phyloP scores from a whole-genome alignment of 2,113 vertebrate species.

The Gallinago media region DNA sequence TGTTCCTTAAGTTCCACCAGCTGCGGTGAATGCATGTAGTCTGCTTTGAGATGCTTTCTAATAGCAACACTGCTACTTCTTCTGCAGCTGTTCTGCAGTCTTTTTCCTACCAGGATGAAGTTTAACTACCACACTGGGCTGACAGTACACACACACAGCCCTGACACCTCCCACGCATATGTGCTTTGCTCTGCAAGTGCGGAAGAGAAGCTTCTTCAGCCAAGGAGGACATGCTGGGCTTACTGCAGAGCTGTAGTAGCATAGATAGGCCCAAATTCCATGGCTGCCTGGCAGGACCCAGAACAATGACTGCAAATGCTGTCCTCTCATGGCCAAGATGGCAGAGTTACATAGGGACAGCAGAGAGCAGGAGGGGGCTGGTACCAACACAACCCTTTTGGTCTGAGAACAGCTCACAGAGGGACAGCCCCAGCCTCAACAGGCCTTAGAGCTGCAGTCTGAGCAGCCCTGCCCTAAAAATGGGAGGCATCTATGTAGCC shows the following conservation, averaged over 20 bases:
- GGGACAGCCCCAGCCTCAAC: not conserved
- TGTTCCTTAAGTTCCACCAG: not conserved
- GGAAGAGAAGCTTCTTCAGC: not conserved
- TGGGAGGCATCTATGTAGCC: not conserved
- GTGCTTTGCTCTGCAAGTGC: not conserved
- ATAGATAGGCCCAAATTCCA: not conserved
- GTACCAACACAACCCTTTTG: not conserved
- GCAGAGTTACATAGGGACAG: not conserved
- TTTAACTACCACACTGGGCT: not conserved
- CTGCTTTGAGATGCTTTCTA: not conserved
- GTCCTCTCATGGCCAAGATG: not conserved
- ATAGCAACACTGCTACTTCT: not conserved
- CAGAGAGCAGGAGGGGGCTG: not conserved
- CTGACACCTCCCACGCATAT: not conserved
- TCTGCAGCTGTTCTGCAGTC: not conserved
- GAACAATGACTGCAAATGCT: not conserved
- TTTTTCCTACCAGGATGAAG: not conserved
- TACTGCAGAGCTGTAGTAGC: not conserved
- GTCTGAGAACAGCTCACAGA: not conserved
- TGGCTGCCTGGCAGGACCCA: not conserved
- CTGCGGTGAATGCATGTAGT: not conserved
- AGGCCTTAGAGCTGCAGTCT: not conserved
- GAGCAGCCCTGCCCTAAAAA: not conserved
- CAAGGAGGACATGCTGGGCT: not conserved
- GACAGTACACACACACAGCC: not conserved